Evolutionary conservation across 2,113 vertebrate genomes (phyloP), one percentile per base, ranked within the genome.

Genomic region (Thunnus thynnus): DNA sequence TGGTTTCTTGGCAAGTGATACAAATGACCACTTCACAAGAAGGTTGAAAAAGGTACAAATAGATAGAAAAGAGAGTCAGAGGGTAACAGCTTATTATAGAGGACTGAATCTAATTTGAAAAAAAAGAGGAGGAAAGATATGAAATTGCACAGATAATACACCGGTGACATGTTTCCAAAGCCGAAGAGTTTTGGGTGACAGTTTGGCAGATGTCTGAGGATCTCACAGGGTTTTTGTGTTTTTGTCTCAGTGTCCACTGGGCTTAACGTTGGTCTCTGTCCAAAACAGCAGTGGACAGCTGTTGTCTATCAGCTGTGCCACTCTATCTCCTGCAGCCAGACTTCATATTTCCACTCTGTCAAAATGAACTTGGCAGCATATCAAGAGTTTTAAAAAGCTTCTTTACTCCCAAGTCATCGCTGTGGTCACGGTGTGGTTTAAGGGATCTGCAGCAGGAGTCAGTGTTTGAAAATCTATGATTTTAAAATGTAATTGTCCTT

Each of bases 221-320:
- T 76, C 50, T 72, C 57, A 65, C 81, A 65, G 82, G 18, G 12
- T 71, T 56, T 71, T 12, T 32, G 41, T 66, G 46, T 41, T 7
- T 68, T 72, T 82, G 71, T 70, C 20, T 76, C 30, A 54, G 27
- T 68, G 67, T 77, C 54, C 83, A 22, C 72, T 25, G 55, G 75
- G 82, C 50, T 82, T 76, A 61, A 61, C 57, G 3, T 64, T 84
- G 86, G 67, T 57, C 6, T 12, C 52, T 9, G 13, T 71, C 73
- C 73, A 55, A 13, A 36, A 58, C 76, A 64, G 13, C 68, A 62
- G 74, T 3, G 63, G 64, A 79, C 82, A 89, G 82, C 72, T 87
- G 88, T 74, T 80, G 47, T 73, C 54, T 54, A 52, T 76, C 67
- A 64, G 58, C 78, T 60, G 47, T 20, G 48, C 20, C 4, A 22